Evolutionary conservation across 2,113 vertebrate species (phyloP).

Genomic region (Percopsis transmontana): DNA sequence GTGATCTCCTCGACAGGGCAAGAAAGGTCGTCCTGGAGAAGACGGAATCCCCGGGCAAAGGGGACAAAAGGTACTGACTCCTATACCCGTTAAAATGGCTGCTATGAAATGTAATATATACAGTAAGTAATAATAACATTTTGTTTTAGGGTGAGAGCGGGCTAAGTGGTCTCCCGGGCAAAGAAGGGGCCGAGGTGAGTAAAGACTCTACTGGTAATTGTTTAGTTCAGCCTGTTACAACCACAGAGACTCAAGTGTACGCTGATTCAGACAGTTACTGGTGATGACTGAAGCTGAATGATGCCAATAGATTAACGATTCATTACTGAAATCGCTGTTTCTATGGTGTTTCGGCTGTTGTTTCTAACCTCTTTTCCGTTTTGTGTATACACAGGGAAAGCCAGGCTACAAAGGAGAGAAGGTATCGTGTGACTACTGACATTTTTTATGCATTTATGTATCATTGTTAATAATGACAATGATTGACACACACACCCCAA

Average conservation of each 20-base stretch:
- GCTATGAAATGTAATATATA: not conserved
- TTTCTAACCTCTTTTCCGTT: conserved; percentile 16
- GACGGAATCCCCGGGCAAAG: conserved; percentile 82
- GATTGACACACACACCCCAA: not conserved
- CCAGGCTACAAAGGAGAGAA: conserved; percentile 89
- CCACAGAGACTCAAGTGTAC: too few species aligned
- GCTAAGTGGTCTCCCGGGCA: conserved; percentile 84
- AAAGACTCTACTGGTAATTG: not conserved
- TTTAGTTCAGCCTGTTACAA: too few species aligned
- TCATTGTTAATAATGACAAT: not conserved
- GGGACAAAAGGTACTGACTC: conserved; percentile 81
- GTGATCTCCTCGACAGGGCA: conserved; percentile 75
- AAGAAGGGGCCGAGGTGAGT: conserved; percentile 84
- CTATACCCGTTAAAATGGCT: not conserved
- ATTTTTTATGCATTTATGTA: too few species aligned
- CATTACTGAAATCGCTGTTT: not conserved
- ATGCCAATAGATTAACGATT: not conserved
- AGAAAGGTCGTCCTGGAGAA: conserved; percentile 86
- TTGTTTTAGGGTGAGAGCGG: conserved; percentile 82
- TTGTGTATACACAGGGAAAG: conserved; percentile 81
- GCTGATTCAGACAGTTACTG: too few species aligned
- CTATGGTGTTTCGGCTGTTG: conserved; percentile 1
- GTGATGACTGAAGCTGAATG: not conserved
- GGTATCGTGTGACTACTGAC: conserved; percentile 69
- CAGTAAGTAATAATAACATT: conserved; percentile 5